Base-by-base conservation (phyloP, 2,797 vertebrate genomes). In the Cephalopachus bancanus region DNA sequence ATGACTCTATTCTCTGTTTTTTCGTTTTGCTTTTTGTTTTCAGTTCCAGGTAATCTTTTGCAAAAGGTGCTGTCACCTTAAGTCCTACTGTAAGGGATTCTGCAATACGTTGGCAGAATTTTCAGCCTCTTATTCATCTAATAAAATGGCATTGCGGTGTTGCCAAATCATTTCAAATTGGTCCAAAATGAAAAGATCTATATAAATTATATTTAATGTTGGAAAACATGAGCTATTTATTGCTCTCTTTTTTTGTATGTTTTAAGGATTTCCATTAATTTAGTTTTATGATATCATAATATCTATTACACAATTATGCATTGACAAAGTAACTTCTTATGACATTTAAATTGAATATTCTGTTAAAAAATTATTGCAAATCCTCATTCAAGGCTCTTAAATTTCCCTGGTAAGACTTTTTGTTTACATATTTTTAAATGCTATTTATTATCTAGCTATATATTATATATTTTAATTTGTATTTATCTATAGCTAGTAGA, bases 231-330 rank as follows among this genome's bases (percentile, higher is more conserved):
- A 69, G 22, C 86, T 8, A 30, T 89, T 80, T 83, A 80, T 93
- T 8, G 33, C 17, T 86, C 59, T n/a, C 26, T 5, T 74, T 3
- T 44, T 5, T 44, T 57, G 15, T 74, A 15, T 72, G 71, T 83
- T 89, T 94, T 93, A 95, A 94, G 10, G 1, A 67, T 94, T 93
- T 4, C 16, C 53, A 57, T 80, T 91, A 81, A 64, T 78, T 79
- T 92, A 86, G 93, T 83, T 94, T 91, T 93, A 78, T 37, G 17
- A 49, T 92, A 78, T 28, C 49, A 69, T 33, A 4, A 28, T 74
- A 81, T 53, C 15, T 30, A 60, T 57, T 95, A 94, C 65, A 93
- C 22, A 94, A 44, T 44, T 90, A 95, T 84, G 51, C 76, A 75
- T 49, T 81, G 87, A 62, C 10, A 55, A 76, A 89, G 33, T 89